Base-by-base conservation (phyloP, 1,140 invertebrate species). In the Drosophila pruinosa region DNA sequence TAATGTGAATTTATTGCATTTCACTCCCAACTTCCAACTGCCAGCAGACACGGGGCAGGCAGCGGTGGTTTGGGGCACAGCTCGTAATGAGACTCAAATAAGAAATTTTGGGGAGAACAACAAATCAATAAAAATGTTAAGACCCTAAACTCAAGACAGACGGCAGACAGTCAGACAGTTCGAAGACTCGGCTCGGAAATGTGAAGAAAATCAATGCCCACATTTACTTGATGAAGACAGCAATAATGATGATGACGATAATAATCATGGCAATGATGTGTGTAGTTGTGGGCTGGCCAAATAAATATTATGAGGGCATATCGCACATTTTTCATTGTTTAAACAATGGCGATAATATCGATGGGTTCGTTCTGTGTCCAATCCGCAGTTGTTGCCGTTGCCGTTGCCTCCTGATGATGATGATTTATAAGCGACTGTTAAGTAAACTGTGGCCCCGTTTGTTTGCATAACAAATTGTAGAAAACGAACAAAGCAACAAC, bases 1-100 rank as follows among this genome's bases (percentile, higher is more conserved):
- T 88, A 89, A 88, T 88, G 72, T 74, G 78, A 89, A 88, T 88
- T 88, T 88, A 88, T 88, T 88, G 81, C 81, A 85, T 88, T 85
- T 81, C 53, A 65, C 48, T 58, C 39, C 14, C 54, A 45, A 36
- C 56, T 28, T 14, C 21, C 36, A 45, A 12, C 43, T 45, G 19
- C 2, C 41, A 43, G 3, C 14, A 15, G 12, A 6, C 38, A 39
- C 15, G 15, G 2, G 31, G 8, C 38, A 17, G 17, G 15, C 0
- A 31, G 28, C 3, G 4, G 50, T 10, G 21, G 10, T 2, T 7
- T 26, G 26, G 50, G 21, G 14, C 26, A 41, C 61, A 67, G 73
- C 45, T 54, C 57, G 57, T 83, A 83, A 85, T 85, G 80, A 85
- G 80, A 1, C 43, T 22, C 52, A 56, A 54, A 31, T 54, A 70